phyloP scores from a whole-genome alignment of 2,888 invertebrate genomes.

The Timandra comae region DNA sequence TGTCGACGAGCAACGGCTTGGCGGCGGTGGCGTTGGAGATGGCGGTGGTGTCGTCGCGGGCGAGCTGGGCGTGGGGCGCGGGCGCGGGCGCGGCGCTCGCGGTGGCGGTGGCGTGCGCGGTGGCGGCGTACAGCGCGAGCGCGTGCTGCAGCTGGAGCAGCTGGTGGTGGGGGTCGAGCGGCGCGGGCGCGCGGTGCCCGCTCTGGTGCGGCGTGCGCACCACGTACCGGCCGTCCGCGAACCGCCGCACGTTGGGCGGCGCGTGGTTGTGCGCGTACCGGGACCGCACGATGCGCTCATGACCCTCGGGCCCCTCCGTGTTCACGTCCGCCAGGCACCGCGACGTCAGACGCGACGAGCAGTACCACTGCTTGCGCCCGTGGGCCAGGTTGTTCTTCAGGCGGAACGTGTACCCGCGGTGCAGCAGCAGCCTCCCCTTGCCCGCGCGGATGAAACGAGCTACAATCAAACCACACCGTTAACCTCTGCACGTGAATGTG shows the following conservation, averaged over 20 bases:
- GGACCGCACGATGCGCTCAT: conserved; percentile 68
- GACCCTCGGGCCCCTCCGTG: conserved; percentile 70
- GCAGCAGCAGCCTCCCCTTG: conserved; percentile 63
- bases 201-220: conserved; percentile 71
- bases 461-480: conserved; percentile 31
- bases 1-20: conserved; percentile 66
- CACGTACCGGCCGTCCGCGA: conserved; percentile 69
- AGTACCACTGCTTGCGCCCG: conserved; percentile 72
- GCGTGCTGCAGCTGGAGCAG: conserved; percentile 69
- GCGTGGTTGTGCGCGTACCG: conserved; percentile 71
- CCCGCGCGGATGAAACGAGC: conserved; percentile 71
- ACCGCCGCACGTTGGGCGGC: conserved; percentile 68
- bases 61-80: conserved; percentile 37
- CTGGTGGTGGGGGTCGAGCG: conserved; percentile 67
- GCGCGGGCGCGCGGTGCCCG: conserved; percentile 67
- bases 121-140: conserved; percentile 65
- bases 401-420: conserved; percentile 69
- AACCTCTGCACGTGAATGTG: too few relatives aligned
- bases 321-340: conserved; percentile 70
- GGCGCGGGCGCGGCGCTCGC: conserved; percentile 24
- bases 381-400: conserved; percentile 72
- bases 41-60: conserved; percentile 41
- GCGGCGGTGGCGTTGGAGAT: conserved; percentile 47
- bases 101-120: conserved; percentile 62
- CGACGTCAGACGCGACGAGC: conserved; percentile 66